Evolutionary conservation across 2,888 invertebrate species (phyloP), one percentile per base, ranked within the genome.

Genomic region (Nymphalis polychloros): DNA sequence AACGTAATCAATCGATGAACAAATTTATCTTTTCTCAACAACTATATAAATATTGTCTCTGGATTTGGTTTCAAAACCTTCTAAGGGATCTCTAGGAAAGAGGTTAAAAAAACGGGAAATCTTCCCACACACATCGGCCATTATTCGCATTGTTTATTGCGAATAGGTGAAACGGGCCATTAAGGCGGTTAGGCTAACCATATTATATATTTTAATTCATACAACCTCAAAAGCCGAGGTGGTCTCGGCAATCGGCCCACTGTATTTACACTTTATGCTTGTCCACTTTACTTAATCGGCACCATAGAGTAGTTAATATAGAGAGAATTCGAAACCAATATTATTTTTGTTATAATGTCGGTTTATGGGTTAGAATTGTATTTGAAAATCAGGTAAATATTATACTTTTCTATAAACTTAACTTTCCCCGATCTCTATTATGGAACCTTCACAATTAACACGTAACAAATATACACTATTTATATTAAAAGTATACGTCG

Each of bases 241-340:
- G 77, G 77, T 76, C 76, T 66, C 64, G 19, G 75, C 75, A 73
- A 75, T 76, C 70, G 73, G 65, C 63, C 72, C 72, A 75, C 75
- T 78, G 60, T 61, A 81, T 79, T 78, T 80, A 79, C 76, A 77
- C 77, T 77, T 75, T 78, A 76, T 74, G 75, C 72, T 71, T 77
- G 77, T 74, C 79, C 78, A 80, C 76, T 84, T 79, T 69, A 72
- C 71, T 78, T 83, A 84, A 84, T 80, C 76, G 73, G 69, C 74
- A 72, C 78, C 67, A 63, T 65, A 71, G 67, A 68, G 69, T 64
- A 67, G n/a, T 47, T 8, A 23, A 27, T 16, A 27, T 46, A 48
- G 41, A 48, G 60, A 47, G n/a, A 59, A 31, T 27, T 6, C 27
- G 31, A 50, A 50, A 20, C 20, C 3, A 19, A 50, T 20, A 41